phyloP scores from a whole-genome alignment of 2,113 vertebrate species.

The Amphiprion ocellaris region DNA sequence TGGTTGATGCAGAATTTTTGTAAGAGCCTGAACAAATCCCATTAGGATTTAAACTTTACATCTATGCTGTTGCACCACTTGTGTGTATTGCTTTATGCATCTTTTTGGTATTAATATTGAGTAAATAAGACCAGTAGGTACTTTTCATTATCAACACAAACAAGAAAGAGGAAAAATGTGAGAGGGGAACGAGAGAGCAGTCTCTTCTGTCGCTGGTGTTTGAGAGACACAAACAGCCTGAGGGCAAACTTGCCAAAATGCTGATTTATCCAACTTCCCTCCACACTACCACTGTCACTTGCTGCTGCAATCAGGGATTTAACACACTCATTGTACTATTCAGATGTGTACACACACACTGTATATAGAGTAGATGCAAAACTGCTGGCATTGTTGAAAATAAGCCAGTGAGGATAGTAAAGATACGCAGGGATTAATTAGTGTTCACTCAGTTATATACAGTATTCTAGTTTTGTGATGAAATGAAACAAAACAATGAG shows the following conservation, averaged over 20 bases:
- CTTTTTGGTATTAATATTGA: too few relatives aligned
- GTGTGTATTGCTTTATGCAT: background rate
- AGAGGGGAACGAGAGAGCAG: background rate
- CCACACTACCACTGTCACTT: constrained; percentile 16
- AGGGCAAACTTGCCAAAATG: constrained; percentile 21
- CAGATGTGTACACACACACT: background rate
- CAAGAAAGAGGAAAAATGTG: background rate
- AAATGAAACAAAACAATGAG: too few relatives aligned
- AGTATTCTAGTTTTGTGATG: too few relatives aligned
- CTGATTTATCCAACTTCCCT: constrained; percentile 29
- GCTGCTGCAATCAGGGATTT: constrained; percentile 1
- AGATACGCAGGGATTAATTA: constrained; percentile 1
- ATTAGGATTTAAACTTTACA: too few relatives aligned
- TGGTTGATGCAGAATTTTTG: background rate
- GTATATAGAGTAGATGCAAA: background rate
- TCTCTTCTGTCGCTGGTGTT: background rate
- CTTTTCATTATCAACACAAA: background rate
- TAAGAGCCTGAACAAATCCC: too few relatives aligned
- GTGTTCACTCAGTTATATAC: background rate
- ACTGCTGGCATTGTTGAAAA: constrained; percentile 1
- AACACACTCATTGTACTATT: background rate
- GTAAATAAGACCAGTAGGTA: too few relatives aligned
- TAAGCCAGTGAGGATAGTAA: background rate
- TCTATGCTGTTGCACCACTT: too few relatives aligned
- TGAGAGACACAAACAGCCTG: too few relatives aligned